These are phyloP conservation scores for Crossaster papposus DNA, from an alignment of 53 echinoderm and acorn worm species.

Conservation along the genomic window DNA sequence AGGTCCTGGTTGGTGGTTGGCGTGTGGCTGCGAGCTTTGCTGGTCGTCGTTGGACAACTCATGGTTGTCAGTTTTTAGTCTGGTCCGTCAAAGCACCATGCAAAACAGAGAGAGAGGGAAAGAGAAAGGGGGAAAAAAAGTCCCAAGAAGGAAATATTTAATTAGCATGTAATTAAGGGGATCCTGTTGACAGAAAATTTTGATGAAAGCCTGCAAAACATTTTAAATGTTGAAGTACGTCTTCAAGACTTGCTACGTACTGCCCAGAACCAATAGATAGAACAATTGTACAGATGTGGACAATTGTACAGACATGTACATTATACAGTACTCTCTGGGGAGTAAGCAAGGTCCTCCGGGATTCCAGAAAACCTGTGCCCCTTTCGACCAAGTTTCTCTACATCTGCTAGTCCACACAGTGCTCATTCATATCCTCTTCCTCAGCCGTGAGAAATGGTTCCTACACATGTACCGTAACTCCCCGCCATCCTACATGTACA, in stretches of 20 bases:
- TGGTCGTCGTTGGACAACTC: slow-evolving; percentile 85
- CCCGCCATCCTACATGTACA: not conserved
- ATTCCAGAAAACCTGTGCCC: not conserved
- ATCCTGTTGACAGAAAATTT: slow-evolving; percentile 56
- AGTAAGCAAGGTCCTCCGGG: not conserved
- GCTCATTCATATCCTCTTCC: slow-evolving; percentile 43
- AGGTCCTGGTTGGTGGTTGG: slow-evolving; percentile 99
- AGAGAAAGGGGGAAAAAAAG: not conserved
- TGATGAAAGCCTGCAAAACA: not conserved
- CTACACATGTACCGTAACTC: too few species aligned
- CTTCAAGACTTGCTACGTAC: not conserved
- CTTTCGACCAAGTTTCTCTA: not conserved
- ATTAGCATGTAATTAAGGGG: slow-evolving; percentile 40
- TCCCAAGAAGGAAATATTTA: slow-evolving; percentile 57
- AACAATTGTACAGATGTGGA: too few species aligned
- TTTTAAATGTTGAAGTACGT: not conserved
- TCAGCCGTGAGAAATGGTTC: not conserved
- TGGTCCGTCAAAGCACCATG: not conserved
- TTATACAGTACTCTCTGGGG: not conserved
- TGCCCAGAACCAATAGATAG: not conserved
- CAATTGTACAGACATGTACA: too few species aligned
- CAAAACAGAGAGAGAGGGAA: too few species aligned
- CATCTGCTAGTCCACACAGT: not conserved
- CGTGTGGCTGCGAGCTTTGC: slow-evolving; percentile 95
- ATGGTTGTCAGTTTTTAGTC: slow-evolving; percentile 70